Evolutionary conservation across 2,888 invertebrate genomes (phyloP), one percentile per base, ranked within the genome.

Genomic region (Caenorhabditis sp.): DNA sequence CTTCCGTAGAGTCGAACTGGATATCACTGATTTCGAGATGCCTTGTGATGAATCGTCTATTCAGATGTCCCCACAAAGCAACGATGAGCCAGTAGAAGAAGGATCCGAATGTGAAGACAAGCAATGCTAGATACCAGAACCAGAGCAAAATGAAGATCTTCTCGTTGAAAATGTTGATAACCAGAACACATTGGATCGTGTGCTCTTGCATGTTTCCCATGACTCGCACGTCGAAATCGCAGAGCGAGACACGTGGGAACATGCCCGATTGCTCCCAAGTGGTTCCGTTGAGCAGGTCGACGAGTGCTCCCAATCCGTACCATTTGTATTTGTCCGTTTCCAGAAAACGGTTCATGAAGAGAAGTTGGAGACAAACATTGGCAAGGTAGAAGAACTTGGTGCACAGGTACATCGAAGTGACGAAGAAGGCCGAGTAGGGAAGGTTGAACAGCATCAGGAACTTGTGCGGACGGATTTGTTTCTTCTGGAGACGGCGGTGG

Each of bases 91-190:
- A 91, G 76, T 90, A 91, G 67, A 86, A 64, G 60, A 92, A 89
- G 0, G 88, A 88, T 35, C 90, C 89, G 50, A 84, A 60, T 0
- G 91, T 90, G 81, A 91, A 88, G 5, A 86, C 35, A 9, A 90
- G 79, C 28, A 91, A 80, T 20, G 83, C 82, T 24, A 88, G 60
- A 69, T 88, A 90, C 91, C 91, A 91, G 78, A 91, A 91, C 91
- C 91, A 91, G 0, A 91, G 83, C n/a, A 91, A 70, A 26, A 91
- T 88, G 86, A 91, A 91, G 20, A 91, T 91, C 72, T 90, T 91
- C 77, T 91, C 91, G 65, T 89, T 91, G 86, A 91, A 91, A 47
- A 91, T 89, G 83, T 91, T 91, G 70, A 91, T 91, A 6, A 91
- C 91, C n/a, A 91, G 84, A 0, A 91, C 91, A 60, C 91, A 91